Base-by-base conservation (phyloP, 2,888 invertebrate genomes). In the Pogonocherus hispidulus region DNA sequence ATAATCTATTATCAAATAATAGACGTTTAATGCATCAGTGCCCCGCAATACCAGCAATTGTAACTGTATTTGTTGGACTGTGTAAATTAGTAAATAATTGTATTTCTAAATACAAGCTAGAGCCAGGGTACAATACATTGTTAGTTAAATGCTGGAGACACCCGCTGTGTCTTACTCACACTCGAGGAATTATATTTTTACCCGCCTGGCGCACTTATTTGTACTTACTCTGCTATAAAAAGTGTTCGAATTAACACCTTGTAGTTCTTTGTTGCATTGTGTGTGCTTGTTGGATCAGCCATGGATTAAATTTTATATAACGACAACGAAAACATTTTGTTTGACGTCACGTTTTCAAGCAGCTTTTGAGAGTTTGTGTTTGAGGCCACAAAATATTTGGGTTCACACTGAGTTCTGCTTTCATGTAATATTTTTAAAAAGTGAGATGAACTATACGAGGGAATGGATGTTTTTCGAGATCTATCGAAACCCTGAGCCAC, bases 71-170 rank as follows among this genome's bases (percentile, higher is more conserved):
- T 85, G 84, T 83, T 83, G 84, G 80, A 84, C 81, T 84, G 85
- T 85, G 82, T 81, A 83, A 84, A 84, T 84, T 81, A 84, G 81
- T 83, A 84, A 84, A 84, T 84, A 84, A 84, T 83, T 84, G 83
- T 83, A 81, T 76, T 76, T 79, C 83, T 83, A 83, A 84, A 83
- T 83, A 83, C 78, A 80, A 80, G 76, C 71, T 79, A 80, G 76
- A 76, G 76, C 75, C 79, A 69, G 72, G 75, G 75, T 75, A 80
- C 80, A 80, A 81, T 79, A 77, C 79, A 76, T 80, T 80, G 80
- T 81, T 79, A 82, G 77, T 70, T 72, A 75, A 79, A 79, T 76
- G 74, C 75, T 54, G 76, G 72, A 70, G 76, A 76, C 81, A 79
- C 84, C 84, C 80, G 79, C 77, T 70, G 84, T 71, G 84, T 78